phyloP scores from a whole-genome alignment of 1,140 invertebrate genomes.

The Solenopsis invicta region DNA sequence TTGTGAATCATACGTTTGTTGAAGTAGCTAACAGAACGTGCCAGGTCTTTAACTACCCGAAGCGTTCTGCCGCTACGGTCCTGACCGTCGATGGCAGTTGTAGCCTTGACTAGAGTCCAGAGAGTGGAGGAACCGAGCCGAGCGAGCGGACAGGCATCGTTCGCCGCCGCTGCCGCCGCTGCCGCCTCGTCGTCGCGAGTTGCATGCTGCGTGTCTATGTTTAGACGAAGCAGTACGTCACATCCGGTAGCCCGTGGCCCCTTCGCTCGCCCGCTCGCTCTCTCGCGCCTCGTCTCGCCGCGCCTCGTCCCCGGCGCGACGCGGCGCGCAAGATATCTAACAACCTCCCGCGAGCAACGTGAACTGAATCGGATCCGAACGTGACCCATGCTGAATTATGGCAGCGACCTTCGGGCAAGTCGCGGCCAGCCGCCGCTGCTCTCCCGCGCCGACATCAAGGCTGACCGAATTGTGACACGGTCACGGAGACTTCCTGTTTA shows the following conservation, averaged over 20 bases:
- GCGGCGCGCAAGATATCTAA: neutral
- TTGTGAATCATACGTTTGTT: neutral
- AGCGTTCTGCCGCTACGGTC: conserved; percentile 46
- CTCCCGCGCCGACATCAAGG: conserved; percentile 55
- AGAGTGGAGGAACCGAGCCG: conserved; percentile 64
- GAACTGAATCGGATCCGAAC: conserved; percentile 54
- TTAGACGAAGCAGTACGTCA: conserved; percentile 80
- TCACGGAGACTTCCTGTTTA: conserved; percentile 46
- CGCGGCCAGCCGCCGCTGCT: conserved; percentile 44
- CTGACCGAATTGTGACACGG: conserved; percentile 58
- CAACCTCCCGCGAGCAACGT: conserved; percentile 41
- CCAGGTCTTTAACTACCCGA: neutral
- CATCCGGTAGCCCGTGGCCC: conserved; percentile 79
- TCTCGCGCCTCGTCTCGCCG: conserved; percentile 52
- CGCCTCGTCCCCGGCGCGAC: neutral
- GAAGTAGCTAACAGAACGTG: neutral
- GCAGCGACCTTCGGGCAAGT: conserved; percentile 62
- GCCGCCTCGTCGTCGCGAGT: conserved; percentile 66
- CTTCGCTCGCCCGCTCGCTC: conserved; percentile 65
- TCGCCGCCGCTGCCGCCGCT: conserved; percentile 30
- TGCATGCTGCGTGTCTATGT: conserved; percentile 79
- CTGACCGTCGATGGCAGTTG: conserved; percentile 65
- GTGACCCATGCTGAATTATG: conserved; percentile 71
- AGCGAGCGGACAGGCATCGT: conserved; percentile 57
- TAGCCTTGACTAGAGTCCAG: conserved; percentile 75